A percentile compares a stretch with the other conserved stretches of the same genome.
phyloP scores from a whole-genome alignment of 2,113 vertebrate genomes.

The Clupea harengus region DNA sequence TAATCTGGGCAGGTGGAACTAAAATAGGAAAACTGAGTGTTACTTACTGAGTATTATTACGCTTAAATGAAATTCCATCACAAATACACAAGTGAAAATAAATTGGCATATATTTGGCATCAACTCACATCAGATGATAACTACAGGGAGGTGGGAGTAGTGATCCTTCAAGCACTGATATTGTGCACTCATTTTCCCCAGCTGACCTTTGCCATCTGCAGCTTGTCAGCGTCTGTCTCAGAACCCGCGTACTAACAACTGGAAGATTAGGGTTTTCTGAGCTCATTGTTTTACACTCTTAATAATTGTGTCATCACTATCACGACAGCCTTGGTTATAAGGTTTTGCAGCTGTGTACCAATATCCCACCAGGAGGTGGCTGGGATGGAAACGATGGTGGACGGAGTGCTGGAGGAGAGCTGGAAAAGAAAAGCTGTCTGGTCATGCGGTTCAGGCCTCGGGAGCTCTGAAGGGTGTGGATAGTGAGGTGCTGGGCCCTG shows the following conservation, averaged over 20 bases:
- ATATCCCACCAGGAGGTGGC: not conserved
- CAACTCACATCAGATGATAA: not conserved
- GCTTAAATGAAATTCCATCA: not conserved
- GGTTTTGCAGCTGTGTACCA: not conserved
- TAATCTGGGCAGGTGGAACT: not conserved
- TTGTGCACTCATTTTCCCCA: not conserved
- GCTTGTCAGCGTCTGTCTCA: not conserved
- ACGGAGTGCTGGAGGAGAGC: not conserved
- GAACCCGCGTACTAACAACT: not conserved
- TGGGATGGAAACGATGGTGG: not conserved
- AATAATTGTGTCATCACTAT: not conserved
- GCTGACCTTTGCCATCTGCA: not conserved
- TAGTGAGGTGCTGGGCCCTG: not conserved
- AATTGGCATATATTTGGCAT: not conserved
- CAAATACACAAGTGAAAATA: not conserved
- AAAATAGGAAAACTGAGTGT: not conserved
- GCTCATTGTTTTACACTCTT: not conserved
- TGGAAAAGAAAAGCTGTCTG: not conserved
- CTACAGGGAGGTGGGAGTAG: not conserved
- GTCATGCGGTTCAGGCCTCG: not conserved
- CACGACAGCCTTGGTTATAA: not conserved
- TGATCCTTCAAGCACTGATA: not conserved
- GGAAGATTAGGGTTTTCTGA: not conserved
- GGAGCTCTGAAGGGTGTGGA: not conserved
- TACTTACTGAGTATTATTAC: too few species aligned